These are phyloP conservation scores for Aythya baeri DNA, from an alignment of 2,113 vertebrate genomes.

Conservation along the genomic window DNA sequence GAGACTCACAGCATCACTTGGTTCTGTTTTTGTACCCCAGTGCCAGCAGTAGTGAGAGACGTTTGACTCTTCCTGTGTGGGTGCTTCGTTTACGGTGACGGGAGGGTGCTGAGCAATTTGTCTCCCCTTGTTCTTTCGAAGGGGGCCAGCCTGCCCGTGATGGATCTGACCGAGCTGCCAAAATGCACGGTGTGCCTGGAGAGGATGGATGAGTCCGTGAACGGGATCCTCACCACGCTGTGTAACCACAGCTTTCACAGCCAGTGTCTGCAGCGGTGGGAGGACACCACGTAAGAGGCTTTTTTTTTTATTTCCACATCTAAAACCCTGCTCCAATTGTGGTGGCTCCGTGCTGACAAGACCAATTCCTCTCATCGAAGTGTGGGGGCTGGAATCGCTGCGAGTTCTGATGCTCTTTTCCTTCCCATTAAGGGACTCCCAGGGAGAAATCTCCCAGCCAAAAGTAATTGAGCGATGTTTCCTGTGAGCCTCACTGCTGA, in stretches of 20 bases:
- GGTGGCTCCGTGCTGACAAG: neutral
- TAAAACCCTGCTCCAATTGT: neutral
- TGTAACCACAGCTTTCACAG: conserved; percentile 99
- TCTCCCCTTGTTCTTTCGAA: conserved; percentile 37
- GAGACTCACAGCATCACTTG: rapidly evolving
- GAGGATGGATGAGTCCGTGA: conserved; percentile 98
- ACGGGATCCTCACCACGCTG: conserved; percentile 93
- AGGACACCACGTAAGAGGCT: conserved; percentile 92
- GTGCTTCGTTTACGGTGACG: neutral
- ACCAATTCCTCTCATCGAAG: neutral
- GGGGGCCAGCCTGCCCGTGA: conserved; percentile 97
- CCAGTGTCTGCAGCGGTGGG: conserved; percentile 98
- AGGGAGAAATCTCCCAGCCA: neutral
- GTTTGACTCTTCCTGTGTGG: neutral
- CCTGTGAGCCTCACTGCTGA: neutral
- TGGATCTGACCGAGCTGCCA: conserved; percentile 96
- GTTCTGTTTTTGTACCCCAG: rapidly evolving
- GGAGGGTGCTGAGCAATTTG: neutral
- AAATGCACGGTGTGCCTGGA: conserved; percentile 98
- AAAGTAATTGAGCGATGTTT: neutral
- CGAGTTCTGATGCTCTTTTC: neutral
- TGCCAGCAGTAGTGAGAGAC: neutral
- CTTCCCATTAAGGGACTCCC: neutral
- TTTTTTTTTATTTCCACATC: neutral
- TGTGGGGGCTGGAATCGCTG: neutral